Conservation (phyloP, 2,797 vertebrate species). For the Macropus fuliginosus region DNA sequence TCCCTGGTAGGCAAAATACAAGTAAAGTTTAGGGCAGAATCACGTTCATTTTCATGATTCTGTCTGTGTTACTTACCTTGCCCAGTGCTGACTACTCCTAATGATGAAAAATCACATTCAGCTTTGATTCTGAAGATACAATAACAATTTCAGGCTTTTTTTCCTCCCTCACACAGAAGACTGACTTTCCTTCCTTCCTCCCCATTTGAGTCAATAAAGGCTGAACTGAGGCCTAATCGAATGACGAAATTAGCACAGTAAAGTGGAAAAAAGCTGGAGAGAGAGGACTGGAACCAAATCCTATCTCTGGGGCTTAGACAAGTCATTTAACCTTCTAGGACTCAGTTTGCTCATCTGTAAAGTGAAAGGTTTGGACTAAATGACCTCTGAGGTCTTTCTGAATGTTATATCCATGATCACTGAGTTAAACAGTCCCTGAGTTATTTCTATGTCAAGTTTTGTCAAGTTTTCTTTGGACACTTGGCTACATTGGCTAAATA, state of each 20-base stretch:
- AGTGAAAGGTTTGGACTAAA: not conserved
- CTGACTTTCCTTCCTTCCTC: not conserved
- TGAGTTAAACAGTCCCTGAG: not conserved
- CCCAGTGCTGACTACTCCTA: not conserved
- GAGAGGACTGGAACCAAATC: not conserved
- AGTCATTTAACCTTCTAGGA: not conserved
- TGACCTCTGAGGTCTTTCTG: not conserved
- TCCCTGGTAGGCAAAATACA: not conserved
- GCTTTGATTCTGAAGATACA: constrained; percentile 3
- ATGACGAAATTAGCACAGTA: not conserved
- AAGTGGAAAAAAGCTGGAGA: not conserved
- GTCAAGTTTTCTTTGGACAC: not conserved
- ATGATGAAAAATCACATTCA: constrained; percentile 1
- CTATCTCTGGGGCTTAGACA: not conserved
- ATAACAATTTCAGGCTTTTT: not conserved
- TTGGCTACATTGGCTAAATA: not conserved
- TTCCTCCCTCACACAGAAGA: not conserved
- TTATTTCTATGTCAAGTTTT: not conserved
- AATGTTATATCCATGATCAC: not conserved
- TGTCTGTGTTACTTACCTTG: not conserved
- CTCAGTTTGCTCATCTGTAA: not conserved
- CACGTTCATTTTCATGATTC: not conserved
- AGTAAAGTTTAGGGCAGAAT: not conserved
- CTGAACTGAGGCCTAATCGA: not conserved
- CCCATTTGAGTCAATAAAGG: not conserved